A percentile compares a stretch with the other conserved stretches of the same genome.
These are phyloP conservation scores for Sitophilus oryzae DNA, from an alignment of 1,140 invertebrate genomes.

Conservation along the genomic window DNA sequence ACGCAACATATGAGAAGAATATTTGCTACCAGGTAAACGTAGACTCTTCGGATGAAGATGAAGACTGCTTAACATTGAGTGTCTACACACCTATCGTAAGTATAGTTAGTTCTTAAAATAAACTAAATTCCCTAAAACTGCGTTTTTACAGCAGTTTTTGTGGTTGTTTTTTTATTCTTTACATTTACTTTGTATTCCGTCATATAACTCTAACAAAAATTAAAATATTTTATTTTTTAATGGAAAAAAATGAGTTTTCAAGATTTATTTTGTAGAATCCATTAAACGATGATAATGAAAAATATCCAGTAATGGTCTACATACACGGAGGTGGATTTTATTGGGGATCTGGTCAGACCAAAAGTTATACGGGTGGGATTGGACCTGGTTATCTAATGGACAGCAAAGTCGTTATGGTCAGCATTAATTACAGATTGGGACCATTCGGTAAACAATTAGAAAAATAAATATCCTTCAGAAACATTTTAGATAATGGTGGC, in stretches of 20 bases:
- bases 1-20: background rate
- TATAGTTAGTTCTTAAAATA: no score
- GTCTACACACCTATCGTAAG: background rate
- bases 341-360: background rate
- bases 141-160: no score
- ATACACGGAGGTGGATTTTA: background rate
- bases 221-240: no score
- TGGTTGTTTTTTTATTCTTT: no score
- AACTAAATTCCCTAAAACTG: no score
- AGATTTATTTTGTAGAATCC: no score
- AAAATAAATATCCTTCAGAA: no score
- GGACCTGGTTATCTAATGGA: background rate
- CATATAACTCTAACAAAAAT: no score
- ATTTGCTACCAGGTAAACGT: slow-evolving; percentile 3
- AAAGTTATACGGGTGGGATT: background rate
- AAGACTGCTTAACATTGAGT: background rate
- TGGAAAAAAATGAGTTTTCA: no score
- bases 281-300: background rate
- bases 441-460: background rate
- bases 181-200: no score
- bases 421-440: background rate
- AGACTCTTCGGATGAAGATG: background rate
- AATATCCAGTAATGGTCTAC: background rate
- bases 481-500: no score
- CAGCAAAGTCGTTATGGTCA: background rate